Conservation (phyloP, 2,888 invertebrate species). For the Watsonalla binaria region DNA sequence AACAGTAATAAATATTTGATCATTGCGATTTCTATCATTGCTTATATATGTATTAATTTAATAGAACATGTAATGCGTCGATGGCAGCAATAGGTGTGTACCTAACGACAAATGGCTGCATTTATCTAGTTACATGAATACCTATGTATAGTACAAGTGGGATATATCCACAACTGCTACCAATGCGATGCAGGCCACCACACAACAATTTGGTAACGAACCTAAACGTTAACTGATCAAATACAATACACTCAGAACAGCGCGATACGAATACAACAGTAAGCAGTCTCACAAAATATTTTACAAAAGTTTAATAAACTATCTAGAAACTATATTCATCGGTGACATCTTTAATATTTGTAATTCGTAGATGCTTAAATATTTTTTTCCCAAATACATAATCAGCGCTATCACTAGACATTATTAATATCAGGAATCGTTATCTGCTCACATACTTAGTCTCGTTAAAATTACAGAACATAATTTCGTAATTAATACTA, state of each 20-base stretch:
- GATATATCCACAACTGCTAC: conserved; percentile 62
- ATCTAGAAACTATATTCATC: conserved; percentile 73
- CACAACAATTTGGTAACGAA: conserved; percentile 78
- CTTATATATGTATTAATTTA: conserved; percentile 45
- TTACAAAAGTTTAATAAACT: conserved; percentile 75
- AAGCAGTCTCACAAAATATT: conserved; percentile 79
- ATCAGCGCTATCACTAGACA: conserved; percentile 71
- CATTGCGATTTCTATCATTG: conserved; percentile 62
- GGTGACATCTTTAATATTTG: conserved; percentile 68
- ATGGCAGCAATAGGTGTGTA: conserved; percentile 45
- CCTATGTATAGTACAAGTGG: conserved; percentile 26
- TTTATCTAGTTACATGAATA: conserved; percentile 16
- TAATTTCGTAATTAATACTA: conserved; percentile 76
- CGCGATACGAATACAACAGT: conserved; percentile 76
- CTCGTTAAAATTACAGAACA: conserved; percentile 76
- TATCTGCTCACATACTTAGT: conserved; percentile 75
- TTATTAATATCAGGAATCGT: conserved; percentile 77
- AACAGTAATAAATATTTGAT: conserved; percentile 79
- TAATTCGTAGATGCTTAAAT: conserved; percentile 60
- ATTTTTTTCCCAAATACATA: conserved; percentile 70
- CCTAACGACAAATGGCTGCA: conserved; percentile 19
- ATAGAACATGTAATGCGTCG: conserved; percentile 48
- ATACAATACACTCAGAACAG: conserved; percentile 66
- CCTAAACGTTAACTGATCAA: conserved; percentile 71
- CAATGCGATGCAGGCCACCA: conserved; percentile 68